These are phyloP conservation scores for Saiga tatarica DNA, from an alignment of 2,113 vertebrate species.

Conservation along the genomic window DNA sequence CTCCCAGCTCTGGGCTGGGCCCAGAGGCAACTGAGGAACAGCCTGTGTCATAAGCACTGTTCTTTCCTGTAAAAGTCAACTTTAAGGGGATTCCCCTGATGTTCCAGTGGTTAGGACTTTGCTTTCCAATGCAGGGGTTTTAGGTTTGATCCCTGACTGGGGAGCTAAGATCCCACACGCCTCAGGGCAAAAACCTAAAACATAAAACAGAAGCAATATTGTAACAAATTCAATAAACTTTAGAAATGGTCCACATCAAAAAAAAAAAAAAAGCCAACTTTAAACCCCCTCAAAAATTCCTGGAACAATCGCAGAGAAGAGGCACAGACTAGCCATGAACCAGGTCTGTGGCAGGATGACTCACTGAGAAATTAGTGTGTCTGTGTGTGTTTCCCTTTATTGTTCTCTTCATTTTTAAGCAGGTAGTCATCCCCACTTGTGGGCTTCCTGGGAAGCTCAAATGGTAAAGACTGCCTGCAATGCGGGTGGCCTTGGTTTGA, in stretches of 20 bases:
- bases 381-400: neutral
- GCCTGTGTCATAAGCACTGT: neutral
- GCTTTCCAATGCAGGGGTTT: neutral
- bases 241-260: neutral
- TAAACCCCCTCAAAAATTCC: neutral
- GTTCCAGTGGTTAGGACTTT: neutral
- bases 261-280: neutral
- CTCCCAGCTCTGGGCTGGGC: neutral
- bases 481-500: neutral
- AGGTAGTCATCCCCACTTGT: too few relatives aligned
- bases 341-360: neutral
- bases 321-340: neutral
- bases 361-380: neutral
- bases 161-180: neutral
- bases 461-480: neutral
- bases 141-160: neutral
- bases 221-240: neutral
- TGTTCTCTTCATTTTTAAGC: neutral
- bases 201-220: neutral
- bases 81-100: neutral
- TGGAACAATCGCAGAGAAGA: neutral
- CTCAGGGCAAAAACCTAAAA: neutral
- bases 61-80: neutral
- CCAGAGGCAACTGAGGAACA: rapidly evolving
- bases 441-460: neutral